These are phyloP conservation scores for Salminus brasiliensis DNA, from an alignment of 2,113 vertebrate genomes.

Conservation along the genomic window DNA sequence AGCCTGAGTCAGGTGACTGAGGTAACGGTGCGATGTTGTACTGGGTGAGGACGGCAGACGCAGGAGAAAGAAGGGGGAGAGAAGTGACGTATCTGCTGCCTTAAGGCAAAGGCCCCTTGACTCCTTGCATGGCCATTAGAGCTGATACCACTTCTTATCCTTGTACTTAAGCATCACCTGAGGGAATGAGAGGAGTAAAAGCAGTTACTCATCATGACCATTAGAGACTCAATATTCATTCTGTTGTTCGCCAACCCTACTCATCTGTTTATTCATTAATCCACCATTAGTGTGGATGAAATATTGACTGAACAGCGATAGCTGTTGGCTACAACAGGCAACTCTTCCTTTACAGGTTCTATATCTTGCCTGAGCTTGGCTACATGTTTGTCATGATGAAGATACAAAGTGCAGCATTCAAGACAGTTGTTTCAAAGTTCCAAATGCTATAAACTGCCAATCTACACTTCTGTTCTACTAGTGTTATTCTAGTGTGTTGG, in stretches of 20 bases:
- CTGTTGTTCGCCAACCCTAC: no score
- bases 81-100: constrained; percentile 46
- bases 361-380: no score
- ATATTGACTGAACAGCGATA: no score
- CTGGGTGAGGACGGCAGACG: constrained; percentile 74
- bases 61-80: constrained; percentile 48
- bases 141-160: constrained; percentile 99
- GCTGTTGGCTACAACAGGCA: no score
- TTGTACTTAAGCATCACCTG: constrained; percentile 99
- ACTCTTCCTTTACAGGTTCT: no score
- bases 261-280: no score
- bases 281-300: no score
- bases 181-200: neutral
- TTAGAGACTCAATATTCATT: neutral
- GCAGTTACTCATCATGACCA: neutral
- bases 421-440: no score
- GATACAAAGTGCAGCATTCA: no score
- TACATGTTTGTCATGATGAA: neutral
- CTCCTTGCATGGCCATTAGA: constrained; percentile 80
- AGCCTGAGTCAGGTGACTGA: constrained; percentile 77
- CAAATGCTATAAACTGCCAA: no score
- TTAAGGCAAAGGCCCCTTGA: constrained; percentile 56
- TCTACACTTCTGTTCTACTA: neutral
- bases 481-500: neutral
- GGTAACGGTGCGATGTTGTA: constrained; percentile 84